phyloP scores from a whole-genome alignment of 37 sponge, comb jelly and placozoan species.

The Mnemiopsis leidyi region DNA sequence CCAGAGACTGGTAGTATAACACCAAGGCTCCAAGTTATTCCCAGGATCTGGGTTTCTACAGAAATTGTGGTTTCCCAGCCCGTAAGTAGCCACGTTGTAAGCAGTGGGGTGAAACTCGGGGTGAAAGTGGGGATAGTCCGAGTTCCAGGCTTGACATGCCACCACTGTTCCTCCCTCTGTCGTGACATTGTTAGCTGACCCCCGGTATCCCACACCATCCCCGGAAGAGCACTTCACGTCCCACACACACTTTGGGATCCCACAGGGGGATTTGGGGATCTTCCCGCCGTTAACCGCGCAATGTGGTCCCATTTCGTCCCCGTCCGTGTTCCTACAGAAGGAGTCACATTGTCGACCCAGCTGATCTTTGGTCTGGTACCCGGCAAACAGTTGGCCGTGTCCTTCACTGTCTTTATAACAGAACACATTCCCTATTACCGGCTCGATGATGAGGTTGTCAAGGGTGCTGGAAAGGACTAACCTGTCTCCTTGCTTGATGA shows the following conservation, averaged over 20 bases:
- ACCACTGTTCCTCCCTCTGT: neutral
- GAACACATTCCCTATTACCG: slow-evolving; percentile 10
- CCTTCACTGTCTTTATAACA: slow-evolving; percentile 10
- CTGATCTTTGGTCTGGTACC: neutral
- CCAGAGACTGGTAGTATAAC: slow-evolving; percentile 19
- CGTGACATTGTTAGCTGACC: neutral
- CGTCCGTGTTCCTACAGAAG: neutral
- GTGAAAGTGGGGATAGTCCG: slow-evolving; percentile 13
- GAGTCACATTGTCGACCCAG: neutral
- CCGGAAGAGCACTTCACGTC: slow-evolving; percentile 3
- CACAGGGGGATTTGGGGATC: neutral
- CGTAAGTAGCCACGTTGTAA: slow-evolving; percentile 5
- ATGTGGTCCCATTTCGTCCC: neutral
- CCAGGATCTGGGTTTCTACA: slow-evolving; percentile 32
- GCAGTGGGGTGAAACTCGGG: slow-evolving; percentile 12
- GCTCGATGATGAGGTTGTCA: neutral
- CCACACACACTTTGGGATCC: slow-evolving; percentile 20
- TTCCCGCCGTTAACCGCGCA: neutral
- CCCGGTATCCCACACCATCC: slow-evolving; percentile 18
- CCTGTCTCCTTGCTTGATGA: neutral
- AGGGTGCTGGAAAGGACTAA: neutral
- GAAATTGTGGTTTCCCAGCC: slow-evolving; percentile 13
- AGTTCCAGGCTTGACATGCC: slow-evolving; percentile 33
- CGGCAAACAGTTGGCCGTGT: neutral
- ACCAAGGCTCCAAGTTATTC: neutral